Conservation (phyloP, 2,888 invertebrate genomes). For the Acholoe squamosa region DNA sequence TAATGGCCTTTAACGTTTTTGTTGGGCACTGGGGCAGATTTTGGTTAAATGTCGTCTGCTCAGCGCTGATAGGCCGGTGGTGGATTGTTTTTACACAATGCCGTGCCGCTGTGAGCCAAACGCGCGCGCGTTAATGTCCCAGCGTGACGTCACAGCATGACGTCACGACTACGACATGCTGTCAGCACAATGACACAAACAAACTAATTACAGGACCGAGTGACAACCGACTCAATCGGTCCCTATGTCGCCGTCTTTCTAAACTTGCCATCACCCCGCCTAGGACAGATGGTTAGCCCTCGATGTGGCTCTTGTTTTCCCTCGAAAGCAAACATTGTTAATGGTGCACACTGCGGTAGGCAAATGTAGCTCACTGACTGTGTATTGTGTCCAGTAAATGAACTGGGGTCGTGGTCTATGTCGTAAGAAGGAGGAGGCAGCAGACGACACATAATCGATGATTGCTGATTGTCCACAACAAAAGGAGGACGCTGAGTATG, state of each 20-base stretch:
- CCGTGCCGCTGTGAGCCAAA: slow-evolving; percentile 35
- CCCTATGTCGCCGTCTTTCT: not conserved
- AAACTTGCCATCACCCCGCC: slow-evolving; percentile 36
- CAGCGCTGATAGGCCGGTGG: slow-evolving; percentile 38
- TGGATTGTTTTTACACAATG: slow-evolving; percentile 58
- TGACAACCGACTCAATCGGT: slow-evolving; percentile 55
- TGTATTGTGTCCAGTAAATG: slow-evolving; percentile 20
- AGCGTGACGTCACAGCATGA: slow-evolving; percentile 60
- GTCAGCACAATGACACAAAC: slow-evolving; percentile 61
- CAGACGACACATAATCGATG: slow-evolving; percentile 39
- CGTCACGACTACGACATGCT: slow-evolving; percentile 46
- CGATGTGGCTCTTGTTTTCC: slow-evolving; percentile 38
- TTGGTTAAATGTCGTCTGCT: slow-evolving; percentile 28
- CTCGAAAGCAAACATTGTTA: slow-evolving; percentile 19
- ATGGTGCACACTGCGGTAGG: slow-evolving; percentile 46
- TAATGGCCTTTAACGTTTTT: no score
- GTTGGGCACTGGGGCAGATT: no score
- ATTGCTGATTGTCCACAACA: slow-evolving; percentile 38
- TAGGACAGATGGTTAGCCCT: slow-evolving; percentile 39
- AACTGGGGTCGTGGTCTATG: slow-evolving; percentile 10
- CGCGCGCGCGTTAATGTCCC: slow-evolving; percentile 36
- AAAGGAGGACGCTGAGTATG: not conserved
- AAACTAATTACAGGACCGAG: slow-evolving; percentile 56
- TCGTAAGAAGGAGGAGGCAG: not conserved
- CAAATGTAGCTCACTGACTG: not conserved